A percentile compares a stretch with the other conserved stretches of the same genome.
Evolutionary conservation across 1,140 invertebrate genomes (phyloP).

Genomic region (Laodelphax striatellus): DNA sequence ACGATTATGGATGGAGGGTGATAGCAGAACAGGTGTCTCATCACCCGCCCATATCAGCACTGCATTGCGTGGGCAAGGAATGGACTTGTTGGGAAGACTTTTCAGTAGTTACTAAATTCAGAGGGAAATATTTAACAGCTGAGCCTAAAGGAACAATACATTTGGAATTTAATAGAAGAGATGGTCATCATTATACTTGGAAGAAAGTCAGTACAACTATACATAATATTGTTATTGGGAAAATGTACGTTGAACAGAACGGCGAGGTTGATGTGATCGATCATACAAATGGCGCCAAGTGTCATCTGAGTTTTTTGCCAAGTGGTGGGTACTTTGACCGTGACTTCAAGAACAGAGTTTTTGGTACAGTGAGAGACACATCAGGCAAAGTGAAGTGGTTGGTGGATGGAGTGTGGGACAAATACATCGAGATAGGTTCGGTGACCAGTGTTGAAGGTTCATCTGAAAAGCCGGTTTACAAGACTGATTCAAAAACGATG

Average conservation of each 20-base stretch:
- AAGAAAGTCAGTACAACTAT: slow-evolving; percentile 96
- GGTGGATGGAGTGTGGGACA: slow-evolving; percentile 89
- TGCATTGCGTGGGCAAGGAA: slow-evolving; percentile 70
- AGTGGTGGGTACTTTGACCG: slow-evolving; percentile 88
- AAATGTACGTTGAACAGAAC: slow-evolving; percentile 97
- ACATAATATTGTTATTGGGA: slow-evolving; percentile 98
- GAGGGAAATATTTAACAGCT: slow-evolving; percentile 91
- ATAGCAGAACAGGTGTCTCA: slow-evolving; percentile 95
- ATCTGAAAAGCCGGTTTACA: slow-evolving; percentile 73
- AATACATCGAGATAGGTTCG: slow-evolving; percentile 82
- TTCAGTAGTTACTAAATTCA: slow-evolving; percentile 94
- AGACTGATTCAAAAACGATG: slow-evolving; percentile 70
- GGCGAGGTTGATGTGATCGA: slow-evolving; percentile 96
- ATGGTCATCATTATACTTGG: slow-evolving; percentile 85
- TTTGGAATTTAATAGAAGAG: slow-evolving; percentile 51
- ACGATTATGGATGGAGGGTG: slow-evolving; percentile 76
- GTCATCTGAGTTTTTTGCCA: slow-evolving; percentile 88
- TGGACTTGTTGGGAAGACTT: slow-evolving; percentile 98
- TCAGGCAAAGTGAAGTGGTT: slow-evolving; percentile 56
- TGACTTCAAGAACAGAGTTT: slow-evolving; percentile 69
- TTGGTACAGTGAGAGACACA: slow-evolving; percentile 49
- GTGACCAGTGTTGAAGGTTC: slow-evolving; percentile 61
- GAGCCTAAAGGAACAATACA: slow-evolving; percentile 81
- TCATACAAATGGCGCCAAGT: slow-evolving; percentile 77
- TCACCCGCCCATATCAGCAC: slow-evolving; percentile 92